A percentile compares a stretch with the other conserved stretches of the same genome.
These are phyloP conservation scores for Peromyscus aztecus DNA, from an alignment of 2,797 vertebrate species.

Conservation along the genomic window DNA sequence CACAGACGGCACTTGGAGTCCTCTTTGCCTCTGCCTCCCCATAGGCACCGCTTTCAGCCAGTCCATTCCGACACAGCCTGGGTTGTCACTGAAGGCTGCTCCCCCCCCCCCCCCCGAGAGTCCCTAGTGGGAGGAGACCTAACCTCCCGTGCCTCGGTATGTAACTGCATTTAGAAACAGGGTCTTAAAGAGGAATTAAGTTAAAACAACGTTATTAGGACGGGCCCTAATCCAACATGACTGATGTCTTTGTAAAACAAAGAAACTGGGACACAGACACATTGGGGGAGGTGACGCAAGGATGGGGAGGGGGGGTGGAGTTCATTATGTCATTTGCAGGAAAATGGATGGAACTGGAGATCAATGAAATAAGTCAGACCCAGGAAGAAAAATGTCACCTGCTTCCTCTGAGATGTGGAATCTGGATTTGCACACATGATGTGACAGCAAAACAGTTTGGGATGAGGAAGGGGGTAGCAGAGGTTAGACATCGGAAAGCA, in stretches of 20 bases:
- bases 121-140: background rate
- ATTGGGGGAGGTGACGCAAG: background rate
- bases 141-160: background rate
- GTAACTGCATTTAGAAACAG: background rate
- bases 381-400: background rate
- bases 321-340: conserved; percentile 10
- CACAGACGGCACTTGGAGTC: accelerated
- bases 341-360: background rate
- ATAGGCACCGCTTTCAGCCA: background rate
- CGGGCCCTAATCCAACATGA: background rate
- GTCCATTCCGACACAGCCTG: background rate
- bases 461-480: background rate
- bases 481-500: background rate
- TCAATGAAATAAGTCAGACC: background rate
- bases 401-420: background rate
- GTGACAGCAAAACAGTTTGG: too few relatives aligned
- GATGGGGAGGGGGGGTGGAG: background rate
- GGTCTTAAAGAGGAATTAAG: background rate
- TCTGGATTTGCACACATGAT: background rate
- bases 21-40: accelerated
- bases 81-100: background rate
- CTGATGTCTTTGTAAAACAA: background rate
- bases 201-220: background rate
- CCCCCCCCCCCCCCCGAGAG: background rate
- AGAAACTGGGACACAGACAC: background rate